phyloP scores from a whole-genome alignment of 2,888 invertebrate species.

The Stegophylla sp. region DNA sequence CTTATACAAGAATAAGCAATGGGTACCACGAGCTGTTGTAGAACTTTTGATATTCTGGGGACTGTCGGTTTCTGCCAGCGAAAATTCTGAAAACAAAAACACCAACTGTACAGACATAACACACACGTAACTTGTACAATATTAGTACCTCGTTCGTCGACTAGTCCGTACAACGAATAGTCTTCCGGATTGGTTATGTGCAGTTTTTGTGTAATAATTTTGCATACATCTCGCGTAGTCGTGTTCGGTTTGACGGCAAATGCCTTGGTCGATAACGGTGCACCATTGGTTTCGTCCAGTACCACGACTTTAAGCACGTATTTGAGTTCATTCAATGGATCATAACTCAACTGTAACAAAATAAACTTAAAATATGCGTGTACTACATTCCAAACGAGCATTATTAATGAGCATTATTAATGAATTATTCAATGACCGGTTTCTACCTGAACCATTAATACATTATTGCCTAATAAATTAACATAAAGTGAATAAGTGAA shows the following conservation, averaged over 20 bases:
- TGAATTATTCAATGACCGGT: too few relatives aligned
- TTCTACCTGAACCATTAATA: too few relatives aligned
- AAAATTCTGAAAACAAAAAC: slow-evolving; percentile 75
- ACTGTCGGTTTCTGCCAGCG: slow-evolving; percentile 85
- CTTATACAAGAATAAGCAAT: slow-evolving; percentile 93
- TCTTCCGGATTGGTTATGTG: slow-evolving; percentile 96
- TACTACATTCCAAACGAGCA: not conserved
- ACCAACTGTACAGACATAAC: too few relatives aligned
- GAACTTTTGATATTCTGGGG: slow-evolving; percentile 84
- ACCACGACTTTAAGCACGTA: slow-evolving; percentile 88
- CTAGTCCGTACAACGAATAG: slow-evolving; percentile 87
- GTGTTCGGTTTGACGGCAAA: slow-evolving; percentile 92
- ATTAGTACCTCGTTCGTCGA: slow-evolving; percentile 82
- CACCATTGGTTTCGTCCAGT: slow-evolving; percentile 91
- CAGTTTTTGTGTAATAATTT: slow-evolving; percentile 93
- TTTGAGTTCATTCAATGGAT: slow-evolving; percentile 69
- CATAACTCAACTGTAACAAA: slow-evolving; percentile 64
- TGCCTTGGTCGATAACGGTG: slow-evolving; percentile 88
- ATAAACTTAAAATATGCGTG: not conserved
- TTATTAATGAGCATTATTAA: too few relatives aligned
- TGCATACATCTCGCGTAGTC: slow-evolving; percentile 89
- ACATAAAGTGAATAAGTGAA: too few relatives aligned
- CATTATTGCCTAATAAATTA: too few relatives aligned
- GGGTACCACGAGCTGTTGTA: slow-evolving; percentile 70
- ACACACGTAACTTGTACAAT: not conserved